Base-by-base conservation (phyloP, 2,888 invertebrate genomes). In the Xestobium rufovillosum region DNA sequence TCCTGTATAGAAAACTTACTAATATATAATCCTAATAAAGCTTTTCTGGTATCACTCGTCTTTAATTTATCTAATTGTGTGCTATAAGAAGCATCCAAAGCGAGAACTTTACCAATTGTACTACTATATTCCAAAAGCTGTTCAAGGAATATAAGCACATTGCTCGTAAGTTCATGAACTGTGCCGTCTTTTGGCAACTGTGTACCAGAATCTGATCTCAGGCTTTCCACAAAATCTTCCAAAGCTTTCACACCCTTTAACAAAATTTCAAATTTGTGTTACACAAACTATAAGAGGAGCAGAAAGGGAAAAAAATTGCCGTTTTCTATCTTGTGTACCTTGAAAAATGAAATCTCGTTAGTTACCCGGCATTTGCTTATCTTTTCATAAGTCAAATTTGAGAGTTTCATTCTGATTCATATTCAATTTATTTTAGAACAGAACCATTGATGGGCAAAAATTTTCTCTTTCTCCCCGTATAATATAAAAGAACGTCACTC, bases 121-220 rank as follows among this genome's bases (percentile, higher is more conserved):
- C 82, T 83, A 25, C 77, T 75, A 56, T 86, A 87, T 39, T 82
- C 80, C 11, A 81, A 74, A 33, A 95, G 69, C 58, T 91, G 87
- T 61, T 91, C 91, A 51, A 91, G 72, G 66, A 95, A 89, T 57
- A 92, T 87, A 50, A 95, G 77, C 28, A 94, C 90, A 57, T 95
- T 94, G 43, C 88, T 91, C 0, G 95, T 94, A 41, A 94, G 72
- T 67, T 97, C 94, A 60, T 96, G 96, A 17, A 97, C 97, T 0
- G 97, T 98, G 41, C 97, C 98, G 71, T 98, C 98, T 60, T 83
- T 86, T 0, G 97, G 94, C 56, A 96, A 78, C 53, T 83, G 82
- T 39, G 81, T 78, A 46, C 82, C 83, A 31, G 73, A 71, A 61
- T 89, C 89, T 14, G 73, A 73, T 43, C 85, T 74, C 16, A 95